phyloP scores from a whole-genome alignment of 2,113 vertebrate genomes.

The Aphelocoma coerulescens region DNA sequence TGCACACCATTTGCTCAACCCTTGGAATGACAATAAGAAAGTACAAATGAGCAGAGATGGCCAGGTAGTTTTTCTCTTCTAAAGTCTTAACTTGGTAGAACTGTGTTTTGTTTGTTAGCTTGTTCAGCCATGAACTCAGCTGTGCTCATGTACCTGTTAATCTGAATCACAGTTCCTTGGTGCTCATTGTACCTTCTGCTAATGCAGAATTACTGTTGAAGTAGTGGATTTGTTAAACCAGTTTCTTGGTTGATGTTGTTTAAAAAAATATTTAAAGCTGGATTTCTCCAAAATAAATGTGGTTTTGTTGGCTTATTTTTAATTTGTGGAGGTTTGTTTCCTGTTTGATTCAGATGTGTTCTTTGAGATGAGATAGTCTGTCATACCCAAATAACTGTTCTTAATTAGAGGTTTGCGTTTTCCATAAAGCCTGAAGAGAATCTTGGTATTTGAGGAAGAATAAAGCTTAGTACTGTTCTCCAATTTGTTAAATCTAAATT shows the following conservation, averaged over 20 bases:
- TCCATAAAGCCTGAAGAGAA: not conserved
- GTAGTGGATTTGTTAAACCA: not conserved
- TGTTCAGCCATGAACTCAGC: not conserved
- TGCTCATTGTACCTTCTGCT: not conserved
- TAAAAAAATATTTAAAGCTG: not conserved
- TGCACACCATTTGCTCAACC: slow-evolving; percentile 86
- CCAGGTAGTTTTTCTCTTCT: slow-evolving; percentile 75
- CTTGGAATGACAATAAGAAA: slow-evolving; percentile 91
- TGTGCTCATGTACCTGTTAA: not conserved
- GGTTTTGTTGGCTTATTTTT: not conserved
- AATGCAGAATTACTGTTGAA: not conserved
- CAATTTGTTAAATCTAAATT: not conserved
- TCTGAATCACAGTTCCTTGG: not conserved
- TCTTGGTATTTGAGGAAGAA: not conserved
- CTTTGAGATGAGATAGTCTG: accelerated
- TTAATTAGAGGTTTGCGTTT: not conserved
- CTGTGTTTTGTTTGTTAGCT: not conserved
- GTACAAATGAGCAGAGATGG: slow-evolving; percentile 94
- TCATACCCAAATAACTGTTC: not conserved
- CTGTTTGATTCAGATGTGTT: not conserved
- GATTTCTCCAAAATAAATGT: not conserved
- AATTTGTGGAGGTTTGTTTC: not conserved
- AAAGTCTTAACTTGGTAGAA: not conserved
- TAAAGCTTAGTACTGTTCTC: not conserved
- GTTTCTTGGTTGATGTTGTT: not conserved